Evolutionary conservation across 2,113 vertebrate genomes (phyloP), one percentile per base, ranked within the genome.

Genomic region (Platanista minor): DNA sequence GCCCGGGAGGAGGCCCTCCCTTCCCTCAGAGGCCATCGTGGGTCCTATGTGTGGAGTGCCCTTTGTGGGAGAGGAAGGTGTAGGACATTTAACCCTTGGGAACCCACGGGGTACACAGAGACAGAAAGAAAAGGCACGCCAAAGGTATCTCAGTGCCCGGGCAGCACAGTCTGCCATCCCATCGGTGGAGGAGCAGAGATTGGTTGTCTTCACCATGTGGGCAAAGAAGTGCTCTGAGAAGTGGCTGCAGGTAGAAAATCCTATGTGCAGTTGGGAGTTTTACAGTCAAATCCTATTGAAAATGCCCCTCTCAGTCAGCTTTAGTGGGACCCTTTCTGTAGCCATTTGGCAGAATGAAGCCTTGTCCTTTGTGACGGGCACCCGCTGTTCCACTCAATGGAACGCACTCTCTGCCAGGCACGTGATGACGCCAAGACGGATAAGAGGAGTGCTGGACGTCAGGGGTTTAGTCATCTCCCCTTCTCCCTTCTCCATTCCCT

Each of bases 51-150:
- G 18, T 21, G 82, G 62, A 14, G 5, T 10, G 20, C 39, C 52
- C 69, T 39, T 29, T n/a, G 33, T 1, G 3, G 62, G 57, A n/a
- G 81, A 29, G 46, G 57, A 57, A 33, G 31, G 18, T 8, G 1
- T 20, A 14, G 31, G 67, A 49, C 20, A 3, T 18, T 57, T 10
- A 11, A 6, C 46, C 15, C 27, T 64, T 39, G 43, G 72, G 41
- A 52, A n/a, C n/a, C n/a, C 1, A 25, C 0, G 1, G 10, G 31
- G 25, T 17, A 0, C 46, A 8, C 29, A 36, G 41, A n/a, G 49
- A 31, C 23, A 8, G 46, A 20, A 46, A 8, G 21, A 17, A 25
- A 12, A 64, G 87, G 13, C 31, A 18, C 1, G 0, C 25, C 15
- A 1, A 15, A 62, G 69, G 6, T 27, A 3, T 78, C 74, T n/a